A percentile compares a stretch with the other conserved stretches of the same genome.
Conservation (phyloP, 2,888 invertebrate species). For the Lutraria lutraria region DNA sequence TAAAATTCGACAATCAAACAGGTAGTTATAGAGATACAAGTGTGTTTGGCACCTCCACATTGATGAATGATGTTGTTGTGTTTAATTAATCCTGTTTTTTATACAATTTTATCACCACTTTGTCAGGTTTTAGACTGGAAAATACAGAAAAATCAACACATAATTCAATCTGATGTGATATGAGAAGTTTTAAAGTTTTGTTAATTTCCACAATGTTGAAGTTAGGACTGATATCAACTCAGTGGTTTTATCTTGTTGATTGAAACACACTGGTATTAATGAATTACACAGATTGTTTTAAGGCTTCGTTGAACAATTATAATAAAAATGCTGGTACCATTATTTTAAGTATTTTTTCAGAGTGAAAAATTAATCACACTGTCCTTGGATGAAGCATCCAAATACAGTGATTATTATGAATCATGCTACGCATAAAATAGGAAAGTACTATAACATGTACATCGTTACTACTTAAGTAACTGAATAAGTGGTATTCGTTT, state of each 20-base stretch:
- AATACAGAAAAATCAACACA: neutral
- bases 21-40: conserved; percentile 16
- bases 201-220: neutral
- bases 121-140: neutral
- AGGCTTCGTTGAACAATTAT: no score
- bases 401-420: no score
- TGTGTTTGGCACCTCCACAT: neutral
- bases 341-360: no score
- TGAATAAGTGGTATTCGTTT: conserved; percentile 3
- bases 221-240: neutral
- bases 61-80: neutral
- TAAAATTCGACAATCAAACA: conserved; percentile 1
- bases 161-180: neutral
- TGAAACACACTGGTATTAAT: no score
- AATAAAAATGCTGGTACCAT: no score
- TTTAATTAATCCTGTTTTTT: neutral
- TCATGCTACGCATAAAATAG: no score
- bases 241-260: neutral
- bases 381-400: no score
- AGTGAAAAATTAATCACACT: no score
- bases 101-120: neutral
- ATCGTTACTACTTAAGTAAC: neutral
- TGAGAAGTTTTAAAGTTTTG: neutral
- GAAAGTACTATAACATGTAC: no score
- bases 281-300: no score